A percentile compares a stretch with the other conserved stretches of the same genome.
These are phyloP conservation scores for Toxotes lorentzi DNA, from an alignment of 2,797 vertebrate genomes.

Conservation along the genomic window DNA sequence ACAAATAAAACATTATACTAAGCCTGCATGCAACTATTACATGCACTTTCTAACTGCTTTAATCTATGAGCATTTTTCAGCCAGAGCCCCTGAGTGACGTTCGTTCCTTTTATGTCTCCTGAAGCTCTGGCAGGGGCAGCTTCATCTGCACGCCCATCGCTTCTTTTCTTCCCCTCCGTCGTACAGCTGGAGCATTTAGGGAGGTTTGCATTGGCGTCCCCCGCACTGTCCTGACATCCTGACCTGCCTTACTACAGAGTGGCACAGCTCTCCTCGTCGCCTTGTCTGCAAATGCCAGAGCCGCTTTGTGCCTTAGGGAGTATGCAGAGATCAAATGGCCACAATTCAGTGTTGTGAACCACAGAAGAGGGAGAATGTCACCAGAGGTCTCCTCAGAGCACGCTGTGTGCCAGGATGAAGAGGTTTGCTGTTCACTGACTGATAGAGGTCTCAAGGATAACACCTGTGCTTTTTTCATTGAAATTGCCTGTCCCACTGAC, in stretches of 20 bases:
- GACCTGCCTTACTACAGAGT: constrained; percentile 42
- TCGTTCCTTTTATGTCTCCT: constrained; percentile 24
- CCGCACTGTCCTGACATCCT: constrained; percentile 35
- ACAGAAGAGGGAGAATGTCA: constrained; percentile 57
- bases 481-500: constrained; percentile 19
- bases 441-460: constrained; percentile 53
- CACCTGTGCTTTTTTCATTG: constrained; percentile 40
- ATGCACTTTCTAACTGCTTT: constrained; percentile 33
- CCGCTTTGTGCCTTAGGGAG: constrained; percentile 55
- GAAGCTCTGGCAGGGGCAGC: constrained; percentile 28
- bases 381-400: constrained; percentile 48
- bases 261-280: constrained; percentile 21
- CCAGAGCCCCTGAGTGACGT: constrained; percentile 21
- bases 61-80: constrained; percentile 32
- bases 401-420: constrained; percentile 46
- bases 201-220: constrained; percentile 17
- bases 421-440: constrained; percentile 46
- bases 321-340: constrained; percentile 67
- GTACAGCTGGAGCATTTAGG: constrained; percentile 23
- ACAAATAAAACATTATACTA: constrained; percentile 10
- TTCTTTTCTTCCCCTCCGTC: constrained; percentile 3
- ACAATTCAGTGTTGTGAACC: constrained; percentile 59
- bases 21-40: constrained; percentile 12
- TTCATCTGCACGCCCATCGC: constrained; percentile 20
- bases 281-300: constrained; percentile 67